Evolutionary conservation across 2,113 vertebrate genomes (phyloP).

Genomic region (Epinephelus cyanopodus): DNA sequence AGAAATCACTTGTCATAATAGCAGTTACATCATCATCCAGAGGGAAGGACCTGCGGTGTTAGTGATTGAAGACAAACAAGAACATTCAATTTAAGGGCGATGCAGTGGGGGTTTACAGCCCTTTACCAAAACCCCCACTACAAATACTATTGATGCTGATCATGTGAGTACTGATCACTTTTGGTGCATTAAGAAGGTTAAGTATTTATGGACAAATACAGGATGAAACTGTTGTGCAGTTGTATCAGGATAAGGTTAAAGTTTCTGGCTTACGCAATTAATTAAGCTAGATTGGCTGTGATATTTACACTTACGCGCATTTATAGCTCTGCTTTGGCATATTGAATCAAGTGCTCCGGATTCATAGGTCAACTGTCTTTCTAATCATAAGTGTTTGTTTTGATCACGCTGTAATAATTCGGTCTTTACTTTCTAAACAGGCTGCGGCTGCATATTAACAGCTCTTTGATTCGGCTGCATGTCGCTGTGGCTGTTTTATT

Average conservation of each 20-base stretch:
- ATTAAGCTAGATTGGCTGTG: conserved; percentile 1
- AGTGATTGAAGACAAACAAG: conserved; percentile 35
- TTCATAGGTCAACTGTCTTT: not conserved
- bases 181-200: not conserved
- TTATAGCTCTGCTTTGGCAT: not conserved
- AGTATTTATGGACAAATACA: not conserved
- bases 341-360: not conserved
- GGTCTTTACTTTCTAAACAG: not conserved
- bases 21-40: conserved; percentile 55
- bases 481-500: not conserved
- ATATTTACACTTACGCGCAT: not conserved
- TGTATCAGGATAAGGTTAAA: not conserved
- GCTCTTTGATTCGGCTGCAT: not conserved
- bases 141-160: not conserved
- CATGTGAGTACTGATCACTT: conserved; percentile 16
- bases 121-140: not conserved
- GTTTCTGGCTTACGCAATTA: not conserved
- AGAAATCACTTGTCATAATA: conserved; percentile 58
- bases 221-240: not conserved
- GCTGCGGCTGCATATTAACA: not conserved
- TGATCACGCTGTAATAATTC: not conserved
- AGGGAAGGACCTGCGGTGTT: conserved; percentile 46
- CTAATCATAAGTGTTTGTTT: not conserved
- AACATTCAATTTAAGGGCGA: conserved; percentile 24
- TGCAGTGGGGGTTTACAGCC: not conserved